Base-by-base conservation (phyloP, 1,140 invertebrate genomes). In the Arctopsyche grandis region DNA sequence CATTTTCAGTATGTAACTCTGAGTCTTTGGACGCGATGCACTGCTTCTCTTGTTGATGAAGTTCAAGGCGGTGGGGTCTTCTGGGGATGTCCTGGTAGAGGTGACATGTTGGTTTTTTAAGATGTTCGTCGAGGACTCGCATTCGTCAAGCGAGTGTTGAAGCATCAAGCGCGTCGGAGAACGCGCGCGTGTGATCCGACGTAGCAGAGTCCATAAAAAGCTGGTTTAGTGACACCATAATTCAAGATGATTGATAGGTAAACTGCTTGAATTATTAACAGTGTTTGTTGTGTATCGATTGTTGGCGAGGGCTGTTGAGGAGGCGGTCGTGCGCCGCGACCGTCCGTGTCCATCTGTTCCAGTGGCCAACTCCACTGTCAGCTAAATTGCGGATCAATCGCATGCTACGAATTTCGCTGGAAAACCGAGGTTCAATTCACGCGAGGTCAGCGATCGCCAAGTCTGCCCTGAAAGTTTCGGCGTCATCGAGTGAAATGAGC, bases 1-100 rank as follows among this genome's bases (percentile, higher is more conserved):
- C 88, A 89, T 89, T 63, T 75, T 82, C n/a, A 82, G 12, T n/a
- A 82, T 78, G 0, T 80, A 75, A n/a, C 29, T 78, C 71, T 82
- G 81, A 0, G 79, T 78, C 69, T 69, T 80, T 21, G 43, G 78
- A 26, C n/a, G 38, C 19, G 63, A 3, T 16, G 38, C 38, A 5
- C 21, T 58, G 21, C 10, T 58, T 16, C 21, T 58, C 10, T 58
- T 58, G 52, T 58, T 58, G 5, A 10, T 58, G 21, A 16, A 58
- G 3, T 58, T 58, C 10, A 58, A 10, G 1, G 52, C 21, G n/a
- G n/a, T 38, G 14, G 5, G 38, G 4, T 66, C 56, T 0, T 63
- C 75, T 5, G 24, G 52, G 19, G 46, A 58, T 24, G 69, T 24
- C 38, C 29, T 19, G 14, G 69, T 19, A 44, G 46, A 56, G 22